Percentiles rank a stretch among this genome's conserved stretches.
Evolutionary conservation across 2,113 vertebrate species (phyloP).

Genomic region (Proterorhinus semilunaris): DNA sequence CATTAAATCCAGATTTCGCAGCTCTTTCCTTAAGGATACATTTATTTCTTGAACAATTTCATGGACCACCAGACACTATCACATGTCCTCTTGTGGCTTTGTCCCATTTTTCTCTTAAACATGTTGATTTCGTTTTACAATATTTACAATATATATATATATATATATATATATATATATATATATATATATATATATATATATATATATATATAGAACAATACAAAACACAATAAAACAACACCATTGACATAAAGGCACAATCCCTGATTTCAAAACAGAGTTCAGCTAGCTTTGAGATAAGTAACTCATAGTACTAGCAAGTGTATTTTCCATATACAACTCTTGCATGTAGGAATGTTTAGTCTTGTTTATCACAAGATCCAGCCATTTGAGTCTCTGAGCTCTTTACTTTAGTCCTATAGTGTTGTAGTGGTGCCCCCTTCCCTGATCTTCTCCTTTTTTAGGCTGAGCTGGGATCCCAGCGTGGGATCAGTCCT

Average conservation of each 20-base stretch:
- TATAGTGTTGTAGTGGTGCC: conserved; percentile 42
- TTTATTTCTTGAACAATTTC: not conserved
- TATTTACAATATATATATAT: not conserved
- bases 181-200: not conserved
- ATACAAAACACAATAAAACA: not conserved
- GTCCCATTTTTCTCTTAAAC: not conserved
- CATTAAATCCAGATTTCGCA: not conserved
- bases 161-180: not conserved
- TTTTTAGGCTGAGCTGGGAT: conserved; percentile 41
- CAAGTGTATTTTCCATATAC: conserved; percentile 1
- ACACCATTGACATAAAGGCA: not conserved
- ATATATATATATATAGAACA: not conserved
- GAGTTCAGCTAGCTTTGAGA: not conserved
- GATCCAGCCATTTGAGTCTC: conserved; percentile 2
- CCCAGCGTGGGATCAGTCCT: conserved; percentile 46
- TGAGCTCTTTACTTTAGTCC: conserved; percentile 14
- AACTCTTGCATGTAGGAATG: not conserved
- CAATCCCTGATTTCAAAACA: not conserved
- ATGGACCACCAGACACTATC: not conserved
- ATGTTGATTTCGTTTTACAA: not conserved
- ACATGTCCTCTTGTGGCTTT: not conserved
- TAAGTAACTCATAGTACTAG: not conserved
- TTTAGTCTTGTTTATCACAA: conserved; percentile 5
- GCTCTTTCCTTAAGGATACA: not conserved
- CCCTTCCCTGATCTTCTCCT: conserved; percentile 22